Conservation (phyloP, 30 jellyfish, hydroid and myxozoan species). For the Hydractinia symbiolongicarpus region DNA sequence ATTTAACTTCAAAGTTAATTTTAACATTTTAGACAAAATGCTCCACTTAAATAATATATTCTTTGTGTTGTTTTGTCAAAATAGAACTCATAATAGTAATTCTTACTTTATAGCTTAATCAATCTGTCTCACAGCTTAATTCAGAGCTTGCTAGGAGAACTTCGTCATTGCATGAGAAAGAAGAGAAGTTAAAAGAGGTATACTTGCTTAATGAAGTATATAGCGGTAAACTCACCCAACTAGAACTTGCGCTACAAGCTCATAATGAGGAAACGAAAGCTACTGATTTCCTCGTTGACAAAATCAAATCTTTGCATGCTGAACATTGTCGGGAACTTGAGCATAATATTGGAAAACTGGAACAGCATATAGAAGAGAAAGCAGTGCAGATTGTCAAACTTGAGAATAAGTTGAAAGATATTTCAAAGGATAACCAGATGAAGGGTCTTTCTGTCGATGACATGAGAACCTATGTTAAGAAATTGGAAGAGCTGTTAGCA, state of each 20-base stretch:
- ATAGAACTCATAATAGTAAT: too few relatives aligned
- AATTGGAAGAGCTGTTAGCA: conserved; percentile 27
- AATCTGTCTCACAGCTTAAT: too few relatives aligned
- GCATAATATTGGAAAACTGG: conserved; percentile 58
- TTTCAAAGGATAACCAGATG: background rate
- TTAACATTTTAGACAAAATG: too few relatives aligned
- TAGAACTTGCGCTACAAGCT: conserved; percentile 35
- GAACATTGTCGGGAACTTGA: conserved; percentile 77
- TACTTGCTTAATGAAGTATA: conserved; percentile 23
- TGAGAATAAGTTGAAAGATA: conserved; percentile 23
- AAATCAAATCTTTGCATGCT: conserved; percentile 53
- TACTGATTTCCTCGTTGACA: conserved; percentile 32
- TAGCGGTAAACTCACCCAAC: conserved; percentile 18
- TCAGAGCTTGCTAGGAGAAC: too few relatives aligned
- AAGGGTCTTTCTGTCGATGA: background rate
- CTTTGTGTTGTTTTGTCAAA: too few relatives aligned
- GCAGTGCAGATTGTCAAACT: conserved; percentile 29
- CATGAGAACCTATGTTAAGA: conserved; percentile 15
- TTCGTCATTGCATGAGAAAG: conserved; percentile 12
- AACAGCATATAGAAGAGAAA: conserved; percentile 44
- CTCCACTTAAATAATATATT: too few relatives aligned
- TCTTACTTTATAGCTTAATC: too few relatives aligned
- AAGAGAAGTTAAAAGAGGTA: conserved; percentile 23
- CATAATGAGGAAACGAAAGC: conserved; percentile 61
- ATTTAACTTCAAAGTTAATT: too few relatives aligned